Evolutionary conservation across 2,888 invertebrate species (phyloP).

Genomic region (Leucozona laternaria): DNA sequence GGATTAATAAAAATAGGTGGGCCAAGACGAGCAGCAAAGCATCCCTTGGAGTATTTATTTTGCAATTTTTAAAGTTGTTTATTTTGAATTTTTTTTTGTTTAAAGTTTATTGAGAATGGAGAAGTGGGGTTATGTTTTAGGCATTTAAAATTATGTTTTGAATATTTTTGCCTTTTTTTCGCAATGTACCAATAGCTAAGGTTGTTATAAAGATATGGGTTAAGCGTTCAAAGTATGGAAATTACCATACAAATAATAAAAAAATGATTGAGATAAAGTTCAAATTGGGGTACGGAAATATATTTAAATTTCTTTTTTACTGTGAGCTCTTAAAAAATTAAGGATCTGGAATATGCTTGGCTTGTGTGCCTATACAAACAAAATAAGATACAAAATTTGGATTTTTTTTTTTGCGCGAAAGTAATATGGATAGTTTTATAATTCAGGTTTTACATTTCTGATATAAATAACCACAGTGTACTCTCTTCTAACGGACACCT

Average conservation of each 20-base stretch:
- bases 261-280: neutral
- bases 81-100: neutral
- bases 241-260: neutral
- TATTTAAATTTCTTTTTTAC: conserved; percentile 3
- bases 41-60: conserved; percentile 68
- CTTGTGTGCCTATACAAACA: neutral
- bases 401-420: too few relatives aligned
- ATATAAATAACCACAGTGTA: too few relatives aligned
- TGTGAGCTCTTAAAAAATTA: neutral
- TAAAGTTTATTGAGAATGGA: neutral
- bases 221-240: neutral
- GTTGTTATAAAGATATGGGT: neutral
- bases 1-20: conserved; percentile 43
- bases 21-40: conserved; percentile 10
- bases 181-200: neutral
- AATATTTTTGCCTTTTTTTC: neutral
- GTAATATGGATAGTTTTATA: too few relatives aligned
- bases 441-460: too few relatives aligned
- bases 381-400: too few relatives aligned
- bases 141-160: conserved; percentile 11
- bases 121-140: neutral
- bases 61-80: conserved; percentile 48
- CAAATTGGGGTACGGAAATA: neutral
- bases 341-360: neutral
- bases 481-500: too few relatives aligned